Percentiles rank a stretch among this genome's conserved stretches.
Evolutionary conservation across 1,140 invertebrate genomes (phyloP).

Genomic region (Aporrectodea caliginosa): DNA sequence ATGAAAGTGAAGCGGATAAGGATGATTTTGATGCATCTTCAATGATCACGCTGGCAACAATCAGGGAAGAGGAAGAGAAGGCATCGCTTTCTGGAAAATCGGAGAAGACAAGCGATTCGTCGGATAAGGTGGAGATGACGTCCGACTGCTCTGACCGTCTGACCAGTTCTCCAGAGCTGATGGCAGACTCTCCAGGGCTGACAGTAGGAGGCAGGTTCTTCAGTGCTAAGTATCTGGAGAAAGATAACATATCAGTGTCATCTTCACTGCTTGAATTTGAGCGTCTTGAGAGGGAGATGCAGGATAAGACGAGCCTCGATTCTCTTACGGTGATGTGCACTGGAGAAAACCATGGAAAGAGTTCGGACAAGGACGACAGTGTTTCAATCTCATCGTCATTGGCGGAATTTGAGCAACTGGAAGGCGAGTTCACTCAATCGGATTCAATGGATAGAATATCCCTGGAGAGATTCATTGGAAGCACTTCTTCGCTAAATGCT

Average conservation of each 20-base stretch:
- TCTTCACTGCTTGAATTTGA: constrained; percentile 58
- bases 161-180: constrained; percentile 10
- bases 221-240: constrained; percentile 45
- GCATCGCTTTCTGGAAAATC: constrained; percentile 18
- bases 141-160: constrained; percentile 21
- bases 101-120: constrained; percentile 16
- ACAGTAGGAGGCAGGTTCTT: constrained; percentile 49
- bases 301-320: constrained; percentile 22
- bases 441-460: constrained; percentile 42
- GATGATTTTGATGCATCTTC: not conserved
- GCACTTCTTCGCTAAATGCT: constrained; percentile 66
- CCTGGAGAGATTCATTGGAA: constrained; percentile 37
- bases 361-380: constrained; percentile 80
- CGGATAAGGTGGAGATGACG: not conserved
- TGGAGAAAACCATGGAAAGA: constrained; percentile 56
- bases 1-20: constrained; percentile 12
- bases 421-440: constrained; percentile 73
- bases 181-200: constrained; percentile 16
- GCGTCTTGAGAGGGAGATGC: constrained; percentile 54
- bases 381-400: constrained; percentile 86
- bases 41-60: constrained; percentile 6
- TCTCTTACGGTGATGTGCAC: not conserved
- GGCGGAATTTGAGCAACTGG: constrained; percentile 88
- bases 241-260: constrained; percentile 55
- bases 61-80: constrained; percentile 21